These are phyloP conservation scores for Fragum sueziense DNA, from an alignment of 2,888 invertebrate species.

Conservation along the genomic window DNA sequence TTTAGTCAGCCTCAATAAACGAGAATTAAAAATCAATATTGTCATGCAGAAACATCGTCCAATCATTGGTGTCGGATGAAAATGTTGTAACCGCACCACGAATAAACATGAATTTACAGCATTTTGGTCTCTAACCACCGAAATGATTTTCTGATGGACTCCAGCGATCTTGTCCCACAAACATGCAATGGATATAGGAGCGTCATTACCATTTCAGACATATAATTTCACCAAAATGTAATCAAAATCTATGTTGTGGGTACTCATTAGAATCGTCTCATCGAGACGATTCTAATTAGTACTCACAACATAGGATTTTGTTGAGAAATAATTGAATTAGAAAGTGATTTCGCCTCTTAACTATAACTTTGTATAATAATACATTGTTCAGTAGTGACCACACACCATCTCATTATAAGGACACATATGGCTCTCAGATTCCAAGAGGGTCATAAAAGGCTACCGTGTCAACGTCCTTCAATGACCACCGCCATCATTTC, in stretches of 20 bases:
- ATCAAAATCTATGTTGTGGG: not conserved
- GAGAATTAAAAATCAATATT: not conserved
- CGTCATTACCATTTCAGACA: not conserved
- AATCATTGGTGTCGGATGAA: not conserved
- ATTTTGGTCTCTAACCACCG: not conserved
- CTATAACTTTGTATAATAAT: too few species aligned
- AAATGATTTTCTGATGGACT: slow-evolving; percentile 1
- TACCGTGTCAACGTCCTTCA: not conserved
- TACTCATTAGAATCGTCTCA: slow-evolving; percentile 2
- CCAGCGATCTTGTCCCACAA: not conserved
- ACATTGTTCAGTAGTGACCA: too few species aligned
- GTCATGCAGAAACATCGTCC: not conserved
- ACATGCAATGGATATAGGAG: not conserved
- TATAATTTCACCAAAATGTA: not conserved
- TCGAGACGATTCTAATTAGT: not conserved
- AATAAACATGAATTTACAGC: not conserved
- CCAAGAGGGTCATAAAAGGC: not conserved
- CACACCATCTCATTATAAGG: not conserved
- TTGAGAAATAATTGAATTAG: not conserved
- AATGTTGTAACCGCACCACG: not conserved
- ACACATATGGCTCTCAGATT: not conserved
- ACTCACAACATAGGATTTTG: not conserved
- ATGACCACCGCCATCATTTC: not conserved
- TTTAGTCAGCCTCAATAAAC: not conserved
- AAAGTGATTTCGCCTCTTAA: not conserved